phyloP scores from a whole-genome alignment of 2,888 invertebrate species.

The Brachycybe producta region DNA sequence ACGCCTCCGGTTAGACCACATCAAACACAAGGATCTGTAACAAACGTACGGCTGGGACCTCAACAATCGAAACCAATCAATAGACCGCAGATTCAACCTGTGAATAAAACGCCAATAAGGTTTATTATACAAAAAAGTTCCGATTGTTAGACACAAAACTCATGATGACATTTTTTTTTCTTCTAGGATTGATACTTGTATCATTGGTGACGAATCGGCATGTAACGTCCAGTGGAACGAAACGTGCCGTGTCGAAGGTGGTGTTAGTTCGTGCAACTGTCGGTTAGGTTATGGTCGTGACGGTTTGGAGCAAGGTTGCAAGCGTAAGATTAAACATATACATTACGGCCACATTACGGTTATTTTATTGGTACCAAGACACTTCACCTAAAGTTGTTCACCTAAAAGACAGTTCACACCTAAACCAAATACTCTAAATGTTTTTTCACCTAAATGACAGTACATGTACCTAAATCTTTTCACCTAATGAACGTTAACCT shows the following conservation, averaged over 20 bases:
- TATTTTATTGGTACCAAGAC: too few relatives aligned
- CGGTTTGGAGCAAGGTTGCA: conserved; percentile 60
- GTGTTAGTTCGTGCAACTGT: conserved; percentile 79
- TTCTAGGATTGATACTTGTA: conserved; percentile 72
- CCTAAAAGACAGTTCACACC: too few relatives aligned
- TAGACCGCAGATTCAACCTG: conserved; percentile 21
- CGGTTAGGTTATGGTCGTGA: conserved; percentile 54
- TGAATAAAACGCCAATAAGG: conserved; percentile 22
- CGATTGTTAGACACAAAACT: background rate
- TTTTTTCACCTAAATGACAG: too few relatives aligned
- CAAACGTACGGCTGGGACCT: conserved; percentile 18
- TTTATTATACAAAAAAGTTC: conserved; percentile 13
- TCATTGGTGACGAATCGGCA: conserved; percentile 81
- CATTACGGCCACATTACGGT: background rate
- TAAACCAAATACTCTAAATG: too few relatives aligned
- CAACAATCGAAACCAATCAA: conserved; percentile 11
- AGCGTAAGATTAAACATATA: conserved; percentile 39
- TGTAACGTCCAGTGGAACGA: conserved; percentile 80
- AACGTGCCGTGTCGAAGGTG: conserved; percentile 67
- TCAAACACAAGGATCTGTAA: conserved; percentile 29
- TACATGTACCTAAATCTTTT: too few relatives aligned
- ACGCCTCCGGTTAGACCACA: conserved; percentile 27
- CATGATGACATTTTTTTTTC: background rate
- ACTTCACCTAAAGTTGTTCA: too few relatives aligned
- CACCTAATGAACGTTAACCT: too few relatives aligned